Base-by-base conservation (phyloP, 2,113 vertebrate species). In the Baryphthengus martii region DNA sequence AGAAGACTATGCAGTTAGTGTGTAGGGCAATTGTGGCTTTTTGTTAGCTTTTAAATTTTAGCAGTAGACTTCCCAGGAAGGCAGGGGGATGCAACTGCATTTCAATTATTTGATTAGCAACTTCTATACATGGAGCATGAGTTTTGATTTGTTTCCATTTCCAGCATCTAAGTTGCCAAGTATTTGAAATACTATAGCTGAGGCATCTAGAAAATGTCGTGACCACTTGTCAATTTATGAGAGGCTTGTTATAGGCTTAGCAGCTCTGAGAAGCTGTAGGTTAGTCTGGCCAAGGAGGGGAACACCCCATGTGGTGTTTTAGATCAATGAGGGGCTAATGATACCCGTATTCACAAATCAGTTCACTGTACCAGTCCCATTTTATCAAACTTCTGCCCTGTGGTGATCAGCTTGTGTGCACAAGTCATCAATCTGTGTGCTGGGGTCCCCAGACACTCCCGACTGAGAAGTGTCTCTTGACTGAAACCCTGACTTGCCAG, bases 171-270 rank as follows among this genome's bases (percentile, higher is more conserved):
- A 49, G n/a, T 76, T 93, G 92, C 76, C 82, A 96, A 89, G 45
- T 49, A 45, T 61, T 92, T 96, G 82, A 94, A 90, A 90, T 83
- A 15, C 44, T 79, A 17, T 65, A 81, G 50, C 85, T 76, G 50
- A 70, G 65, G 70, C 79, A 74, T 79, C 59, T 87, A 70, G 68
- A 83, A 91, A 81, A 90, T 89, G 45, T 93, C 70, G 35, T 76
- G 67, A 45, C 49, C 21, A 19, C 58, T 88, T 86, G 40, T 39
- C 2, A 0, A 6, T 92, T 81, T 83, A 37, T 26, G 42, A 86
- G 59, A 66, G 77, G 58, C 77, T 96, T 94, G 31, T 78, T 24
- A 45, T 4, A 87, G 94, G 79, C 76, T 95, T 93, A 96, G 71
- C 82, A 87, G 31, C 82, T 93, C 85, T 78, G 47, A 61, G 85